Evolutionary conservation across 2,113 vertebrate genomes (phyloP).

Genomic region (Synodontis membranacea): DNA sequence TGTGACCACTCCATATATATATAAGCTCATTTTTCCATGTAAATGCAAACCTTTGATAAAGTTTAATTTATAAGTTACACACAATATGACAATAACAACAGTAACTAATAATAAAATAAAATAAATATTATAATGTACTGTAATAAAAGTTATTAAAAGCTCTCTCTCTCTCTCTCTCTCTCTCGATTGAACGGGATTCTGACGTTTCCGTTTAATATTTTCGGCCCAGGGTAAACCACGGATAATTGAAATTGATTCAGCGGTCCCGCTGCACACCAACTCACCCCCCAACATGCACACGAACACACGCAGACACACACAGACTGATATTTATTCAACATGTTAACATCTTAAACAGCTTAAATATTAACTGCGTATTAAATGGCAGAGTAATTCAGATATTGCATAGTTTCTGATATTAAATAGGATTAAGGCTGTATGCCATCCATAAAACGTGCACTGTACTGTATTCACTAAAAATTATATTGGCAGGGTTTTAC

Average conservation of each 20-base stretch:
- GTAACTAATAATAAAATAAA: too few species aligned
- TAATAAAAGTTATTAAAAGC: too few species aligned
- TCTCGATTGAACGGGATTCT: too few species aligned
- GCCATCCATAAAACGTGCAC: neutral
- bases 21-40: too few species aligned
- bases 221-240: too few species aligned
- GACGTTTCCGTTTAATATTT: too few species aligned
- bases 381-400: neutral
- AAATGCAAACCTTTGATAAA: too few species aligned
- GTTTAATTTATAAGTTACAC: too few species aligned
- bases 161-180: too few species aligned
- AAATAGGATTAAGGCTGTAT: neutral
- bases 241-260: too few species aligned
- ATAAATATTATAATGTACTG: too few species aligned
- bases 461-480: neutral
- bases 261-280: conserved; percentile 5
- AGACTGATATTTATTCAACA: neutral
- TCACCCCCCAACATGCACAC: neutral
- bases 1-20: conserved; percentile 30
- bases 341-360: neutral
- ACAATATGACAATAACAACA: too few species aligned
- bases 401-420: neutral
- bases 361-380: neutral
- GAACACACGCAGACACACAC: conserved; percentile 31
- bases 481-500: neutral